Evolutionary conservation across 2,888 invertebrate genomes (phyloP).

Genomic region (Thyatira batis): DNA sequence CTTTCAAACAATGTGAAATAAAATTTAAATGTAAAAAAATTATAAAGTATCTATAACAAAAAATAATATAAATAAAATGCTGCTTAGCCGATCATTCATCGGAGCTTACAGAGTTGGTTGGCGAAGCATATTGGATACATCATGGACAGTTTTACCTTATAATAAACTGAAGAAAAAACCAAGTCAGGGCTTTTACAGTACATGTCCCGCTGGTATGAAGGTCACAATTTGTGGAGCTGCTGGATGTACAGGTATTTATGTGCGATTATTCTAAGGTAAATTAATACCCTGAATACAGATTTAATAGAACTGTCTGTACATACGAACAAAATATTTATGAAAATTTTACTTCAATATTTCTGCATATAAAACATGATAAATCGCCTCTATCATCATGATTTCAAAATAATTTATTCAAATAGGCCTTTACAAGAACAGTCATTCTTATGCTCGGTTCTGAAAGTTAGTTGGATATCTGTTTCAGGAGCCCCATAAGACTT

Average conservation of each 20-base stretch:
- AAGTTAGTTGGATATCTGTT: no score
- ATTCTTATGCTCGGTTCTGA: no score
- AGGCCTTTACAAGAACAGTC: no score
- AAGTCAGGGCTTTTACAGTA: slow-evolving; percentile 37
- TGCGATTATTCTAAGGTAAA: not conserved
- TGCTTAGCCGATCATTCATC: slow-evolving; percentile 18
- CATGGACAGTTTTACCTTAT: slow-evolving; percentile 5
- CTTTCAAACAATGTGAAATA: not conserved
- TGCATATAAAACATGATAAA: no score
- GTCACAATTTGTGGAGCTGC: slow-evolving; percentile 81
- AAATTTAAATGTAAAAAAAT: not conserved
- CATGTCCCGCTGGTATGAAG: slow-evolving; percentile 73
- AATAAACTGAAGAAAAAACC: slow-evolving; percentile 1
- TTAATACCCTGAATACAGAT: no score
- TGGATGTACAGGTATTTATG: slow-evolving; percentile 68
- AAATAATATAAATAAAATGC: slow-evolving; percentile 27
- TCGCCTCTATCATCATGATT: no score
- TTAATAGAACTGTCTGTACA: no score
- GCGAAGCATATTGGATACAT: slow-evolving; percentile 10
- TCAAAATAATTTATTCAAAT: no score
- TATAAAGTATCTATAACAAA: slow-evolving; percentile 10
- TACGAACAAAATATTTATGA: no score
- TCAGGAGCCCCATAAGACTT: no score
- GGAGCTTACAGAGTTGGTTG: slow-evolving; percentile 16
- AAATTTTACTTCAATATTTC: no score